phyloP scores from a whole-genome alignment of 1,140 invertebrate species.

The Zaprionus gabonicus region DNA sequence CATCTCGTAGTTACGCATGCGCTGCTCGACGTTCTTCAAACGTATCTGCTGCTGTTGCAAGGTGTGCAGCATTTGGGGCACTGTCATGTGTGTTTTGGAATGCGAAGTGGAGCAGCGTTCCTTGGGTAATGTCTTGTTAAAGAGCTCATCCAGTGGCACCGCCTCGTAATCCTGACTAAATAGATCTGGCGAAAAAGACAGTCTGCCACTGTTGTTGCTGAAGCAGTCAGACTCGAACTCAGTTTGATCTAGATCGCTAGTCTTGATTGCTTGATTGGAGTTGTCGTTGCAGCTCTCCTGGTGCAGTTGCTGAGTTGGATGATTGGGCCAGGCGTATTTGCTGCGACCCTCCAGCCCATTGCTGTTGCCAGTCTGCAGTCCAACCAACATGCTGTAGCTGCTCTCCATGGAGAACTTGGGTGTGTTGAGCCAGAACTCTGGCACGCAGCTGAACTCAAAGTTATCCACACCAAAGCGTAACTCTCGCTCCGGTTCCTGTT shows the following conservation, averaged over 20 bases:
- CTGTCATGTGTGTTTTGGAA: conserved; percentile 27
- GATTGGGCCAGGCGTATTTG: conserved; percentile 74
- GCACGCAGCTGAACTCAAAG: conserved; percentile 69
- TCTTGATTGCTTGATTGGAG: conserved; percentile 67
- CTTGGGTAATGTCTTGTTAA: conserved; percentile 49
- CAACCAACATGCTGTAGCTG: conserved; percentile 79
- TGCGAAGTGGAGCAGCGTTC: neutral
- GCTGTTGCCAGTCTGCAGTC: conserved; percentile 70
- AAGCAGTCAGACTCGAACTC: conserved; percentile 68
- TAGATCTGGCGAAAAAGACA: conserved; percentile 68
- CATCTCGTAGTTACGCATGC: conserved; percentile 57
- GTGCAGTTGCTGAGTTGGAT: neutral
- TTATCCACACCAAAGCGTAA: conserved; percentile 75
- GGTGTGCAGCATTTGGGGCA: conserved; percentile 63
- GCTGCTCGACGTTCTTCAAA: conserved; percentile 59
- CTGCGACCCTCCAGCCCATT: conserved; percentile 77
- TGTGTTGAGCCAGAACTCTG: conserved; percentile 59
- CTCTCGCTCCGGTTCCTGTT: conserved; percentile 15
- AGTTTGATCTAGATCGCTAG: conserved; percentile 73
- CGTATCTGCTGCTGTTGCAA: conserved; percentile 63
- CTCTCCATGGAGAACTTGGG: conserved; percentile 80
- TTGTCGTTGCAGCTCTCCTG: conserved; percentile 22
- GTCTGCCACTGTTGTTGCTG: conserved; percentile 60
- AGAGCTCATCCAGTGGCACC: conserved; percentile 72
- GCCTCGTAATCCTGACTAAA: conserved; percentile 67